phyloP scores from a whole-genome alignment of 1,140 invertebrate genomes.

The Radopholus similis region DNA sequence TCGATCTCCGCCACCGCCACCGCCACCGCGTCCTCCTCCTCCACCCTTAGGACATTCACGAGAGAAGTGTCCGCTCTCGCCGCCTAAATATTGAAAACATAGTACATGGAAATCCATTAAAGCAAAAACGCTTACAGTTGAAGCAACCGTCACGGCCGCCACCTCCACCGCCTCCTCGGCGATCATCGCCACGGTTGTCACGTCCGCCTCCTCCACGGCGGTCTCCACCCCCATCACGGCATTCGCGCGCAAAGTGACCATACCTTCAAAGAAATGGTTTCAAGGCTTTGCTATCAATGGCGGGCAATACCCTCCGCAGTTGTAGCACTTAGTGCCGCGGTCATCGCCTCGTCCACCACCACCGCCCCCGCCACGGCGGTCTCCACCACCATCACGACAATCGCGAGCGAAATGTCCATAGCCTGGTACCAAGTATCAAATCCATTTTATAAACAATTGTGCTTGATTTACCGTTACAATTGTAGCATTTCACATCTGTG shows the following conservation, averaged over 20 bases:
- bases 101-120: too few relatives aligned
- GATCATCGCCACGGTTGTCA: not conserved
- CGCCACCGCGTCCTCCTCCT: slow-evolving; percentile 8
- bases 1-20: not conserved
- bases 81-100: too few relatives aligned
- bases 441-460: too few relatives aligned
- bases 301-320: not conserved
- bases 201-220: not conserved
- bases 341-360: not conserved
- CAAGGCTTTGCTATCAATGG: too few relatives aligned
- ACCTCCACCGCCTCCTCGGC: slow-evolving; percentile 2
- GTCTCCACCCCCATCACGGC: not conserved
- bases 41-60: slow-evolving; percentile 12
- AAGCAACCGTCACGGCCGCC: slow-evolving; percentile 5
- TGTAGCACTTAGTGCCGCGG: slow-evolving; percentile 9
- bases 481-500: too few relatives aligned
- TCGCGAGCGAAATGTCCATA: not conserved
- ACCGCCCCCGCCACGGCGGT: not conserved
- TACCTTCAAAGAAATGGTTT: too few relatives aligned
- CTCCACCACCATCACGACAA: not conserved
- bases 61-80: slow-evolving; percentile 6
- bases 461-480: too few relatives aligned
- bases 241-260: slow-evolving; percentile 15
- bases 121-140: slow-evolving; percentile 12
- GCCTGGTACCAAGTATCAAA: not conserved